Evolutionary conservation across 2,888 invertebrate genomes (phyloP).

Genomic region (Prostheceraeus crozeri): DNA sequence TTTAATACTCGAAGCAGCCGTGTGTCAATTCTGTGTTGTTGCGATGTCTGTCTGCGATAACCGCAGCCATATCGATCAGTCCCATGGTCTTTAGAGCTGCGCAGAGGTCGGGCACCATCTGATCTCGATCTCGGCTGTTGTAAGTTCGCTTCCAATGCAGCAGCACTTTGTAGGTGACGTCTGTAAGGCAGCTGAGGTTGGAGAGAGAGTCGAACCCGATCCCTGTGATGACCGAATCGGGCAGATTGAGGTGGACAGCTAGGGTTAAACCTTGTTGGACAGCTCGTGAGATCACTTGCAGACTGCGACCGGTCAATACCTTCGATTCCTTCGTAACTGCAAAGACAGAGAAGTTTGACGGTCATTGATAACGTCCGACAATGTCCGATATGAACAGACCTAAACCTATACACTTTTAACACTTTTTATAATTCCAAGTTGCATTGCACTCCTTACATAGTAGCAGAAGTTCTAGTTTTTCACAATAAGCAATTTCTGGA

Average conservation of each 20-base stretch:
- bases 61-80: too few species aligned
- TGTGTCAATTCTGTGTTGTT: too few species aligned
- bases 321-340: constrained; percentile 50
- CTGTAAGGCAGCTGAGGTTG: constrained; percentile 50
- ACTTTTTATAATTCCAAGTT: too few species aligned
- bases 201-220: constrained; percentile 55
- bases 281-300: constrained; percentile 48
- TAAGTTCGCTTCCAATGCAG: constrained; percentile 53
- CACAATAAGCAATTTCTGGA: too few species aligned
- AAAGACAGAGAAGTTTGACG: constrained; percentile 39
- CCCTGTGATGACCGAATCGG: constrained; percentile 54
- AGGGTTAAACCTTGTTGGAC: constrained; percentile 53
- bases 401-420: too few species aligned
- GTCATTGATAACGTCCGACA: constrained; percentile 7
- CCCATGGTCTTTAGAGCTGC: too few species aligned
- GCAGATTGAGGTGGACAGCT: constrained; percentile 53
- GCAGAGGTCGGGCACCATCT: too few species aligned
- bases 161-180: constrained; percentile 54
- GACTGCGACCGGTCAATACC: constrained; percentile 49
- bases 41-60: too few species aligned
- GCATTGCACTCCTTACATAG: too few species aligned
- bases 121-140: too few species aligned
- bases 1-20: not conserved
- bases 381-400: too few species aligned
- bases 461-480: too few species aligned